Evolutionary conservation across 2,797 vertebrate species (phyloP), one percentile per base, ranked within the genome.

Genomic region (Leuciscus waleckii): DNA sequence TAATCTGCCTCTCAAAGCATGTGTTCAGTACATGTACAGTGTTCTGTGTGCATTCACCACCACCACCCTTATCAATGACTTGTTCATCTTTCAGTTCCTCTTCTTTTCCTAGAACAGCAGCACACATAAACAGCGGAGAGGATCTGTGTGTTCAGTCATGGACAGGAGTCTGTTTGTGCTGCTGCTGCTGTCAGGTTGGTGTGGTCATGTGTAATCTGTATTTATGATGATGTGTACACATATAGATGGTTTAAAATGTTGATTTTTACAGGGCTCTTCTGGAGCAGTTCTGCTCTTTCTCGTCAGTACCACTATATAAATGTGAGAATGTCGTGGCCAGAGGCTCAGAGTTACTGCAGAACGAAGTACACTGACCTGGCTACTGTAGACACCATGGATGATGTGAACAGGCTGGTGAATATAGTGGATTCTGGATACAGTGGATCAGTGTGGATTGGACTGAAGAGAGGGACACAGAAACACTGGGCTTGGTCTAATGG

Each of bases 391-490:
- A 2, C 77, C 78, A 26, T 23, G 77, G 1, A 13, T 5, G 82
- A 90, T 43, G 0, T 83, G 29, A 1, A 21, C 2, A 87, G 29
- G 17, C 37, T 91, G 26, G 0, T 0, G 0, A 7, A 46, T 0
- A 5, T 1, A 13, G 9, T 4, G 54, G 37, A 29, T 41, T 0
- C 0, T 3, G 7, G 1, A n/a, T 1, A 21, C 43, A 5, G 0
- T 0, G 79, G 21, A 23, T 23, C 69, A 11, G 86, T 73, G 67
- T 92, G 92, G 92, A 91, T 90, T 13, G 91, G 90, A 61, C 37
- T 90, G 39, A 4, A 0, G 7, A 80, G 1, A 0, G 1, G 0
- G 0, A 0, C 1, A 2, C 8, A 61, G 1, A 29, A 1, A n/a
- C 9, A 0, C 0, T 90, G 90, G 90, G 2, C 1, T 46, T 91